Conservation (phyloP, 2,888 invertebrate species). For the Hirtodrosophila alboralis region DNA sequence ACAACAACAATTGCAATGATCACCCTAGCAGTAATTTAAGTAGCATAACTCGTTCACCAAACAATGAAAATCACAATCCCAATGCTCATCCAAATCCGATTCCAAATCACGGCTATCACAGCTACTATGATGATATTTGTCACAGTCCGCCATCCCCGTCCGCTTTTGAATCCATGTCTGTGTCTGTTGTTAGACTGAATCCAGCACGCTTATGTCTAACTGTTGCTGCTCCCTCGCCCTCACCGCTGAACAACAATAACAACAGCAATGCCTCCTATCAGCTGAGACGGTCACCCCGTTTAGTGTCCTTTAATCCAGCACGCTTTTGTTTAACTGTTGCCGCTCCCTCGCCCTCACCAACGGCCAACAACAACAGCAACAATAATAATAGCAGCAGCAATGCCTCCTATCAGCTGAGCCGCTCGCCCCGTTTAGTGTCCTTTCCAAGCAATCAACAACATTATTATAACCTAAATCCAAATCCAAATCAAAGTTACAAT, state of each 20-base stretch:
- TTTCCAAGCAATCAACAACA: constrained; percentile 34
- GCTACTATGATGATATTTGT: constrained; percentile 60
- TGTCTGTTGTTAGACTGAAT: constrained; percentile 69
- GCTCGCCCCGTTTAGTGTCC: constrained; percentile 50
- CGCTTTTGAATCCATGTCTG: constrained; percentile 71
- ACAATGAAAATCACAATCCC: constrained; percentile 45
- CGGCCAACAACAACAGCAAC: no score
- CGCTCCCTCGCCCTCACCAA: constrained; percentile 26
- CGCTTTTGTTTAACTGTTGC: constrained; percentile 1
- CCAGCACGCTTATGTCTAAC: constrained; percentile 72
- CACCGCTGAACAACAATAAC: background rate
- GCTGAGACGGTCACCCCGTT: constrained; percentile 39
- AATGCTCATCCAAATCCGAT: constrained; percentile 9
- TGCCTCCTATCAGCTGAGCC: constrained; percentile 27
- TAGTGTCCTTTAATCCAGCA: constrained; percentile 48
- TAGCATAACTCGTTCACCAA: constrained; percentile 26
- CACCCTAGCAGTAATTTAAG: constrained; percentile 27
- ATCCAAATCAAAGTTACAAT: constrained; percentile 29
- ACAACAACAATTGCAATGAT: constrained; percentile 33
- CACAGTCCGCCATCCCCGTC: constrained; percentile 33
- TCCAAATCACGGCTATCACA: constrained; percentile 37
- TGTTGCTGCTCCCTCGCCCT: constrained; percentile 47
- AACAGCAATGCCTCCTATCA: constrained; percentile 3
- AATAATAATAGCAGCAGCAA: no score
- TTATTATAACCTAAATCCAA: constrained; percentile 22